Conservation (phyloP, 1,140 invertebrate genomes). For the Sarcophaga bullata region DNA sequence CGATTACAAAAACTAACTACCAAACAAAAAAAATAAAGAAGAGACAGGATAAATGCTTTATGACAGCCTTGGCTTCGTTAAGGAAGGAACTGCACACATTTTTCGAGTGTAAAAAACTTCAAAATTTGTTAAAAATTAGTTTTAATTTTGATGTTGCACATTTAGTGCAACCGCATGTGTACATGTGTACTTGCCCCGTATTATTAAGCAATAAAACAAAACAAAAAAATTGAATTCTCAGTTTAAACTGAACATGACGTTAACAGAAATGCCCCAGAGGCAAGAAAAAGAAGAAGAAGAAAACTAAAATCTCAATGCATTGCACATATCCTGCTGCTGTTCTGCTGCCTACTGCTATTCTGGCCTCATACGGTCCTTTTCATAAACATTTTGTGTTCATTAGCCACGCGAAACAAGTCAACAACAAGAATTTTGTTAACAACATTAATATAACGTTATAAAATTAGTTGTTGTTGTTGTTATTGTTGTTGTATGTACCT, state of each 20-base stretch:
- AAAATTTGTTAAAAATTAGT: slow-evolving; percentile 10
- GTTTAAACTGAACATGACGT: slow-evolving; percentile 9
- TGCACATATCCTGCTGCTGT: no score
- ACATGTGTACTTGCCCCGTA: neutral
- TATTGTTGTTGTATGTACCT: no score
- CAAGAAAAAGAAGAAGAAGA: neutral
- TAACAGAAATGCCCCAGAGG: neutral
- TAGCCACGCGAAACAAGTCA: slow-evolving; percentile 8
- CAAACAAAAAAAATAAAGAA: no score
- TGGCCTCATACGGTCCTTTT: no score
- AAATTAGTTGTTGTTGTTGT: neutral
- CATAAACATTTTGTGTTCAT: neutral
- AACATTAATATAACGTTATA: neutral
- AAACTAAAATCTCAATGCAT: no score
- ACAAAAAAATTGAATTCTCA: neutral
- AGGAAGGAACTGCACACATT: no score
- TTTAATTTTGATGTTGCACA: neutral
- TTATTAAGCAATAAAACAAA: slow-evolving; percentile 33
- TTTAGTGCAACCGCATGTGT: neutral
- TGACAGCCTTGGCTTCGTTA: no score
- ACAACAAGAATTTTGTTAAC: neutral
- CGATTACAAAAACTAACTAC: no score
- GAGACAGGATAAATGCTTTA: no score
- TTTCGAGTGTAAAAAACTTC: no score
- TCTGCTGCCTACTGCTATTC: no score